Percentiles rank a stretch among this genome's conserved stretches.
phyloP scores from a whole-genome alignment of 2,797 vertebrate species.

The Tiaroga cobitis region DNA sequence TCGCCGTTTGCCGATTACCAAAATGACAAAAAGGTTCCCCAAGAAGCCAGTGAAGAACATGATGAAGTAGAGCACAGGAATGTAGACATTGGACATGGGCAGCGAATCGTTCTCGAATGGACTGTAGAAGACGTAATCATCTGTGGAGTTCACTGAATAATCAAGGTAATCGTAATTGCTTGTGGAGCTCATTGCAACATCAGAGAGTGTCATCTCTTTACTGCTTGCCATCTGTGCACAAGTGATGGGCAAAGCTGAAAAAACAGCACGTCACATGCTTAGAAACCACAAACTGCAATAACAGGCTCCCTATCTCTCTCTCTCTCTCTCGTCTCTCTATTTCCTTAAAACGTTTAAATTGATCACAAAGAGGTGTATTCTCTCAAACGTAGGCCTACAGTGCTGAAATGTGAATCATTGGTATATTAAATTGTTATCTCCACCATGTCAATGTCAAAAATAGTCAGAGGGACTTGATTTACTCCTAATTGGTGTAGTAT shows the following conservation, averaged over 20 bases:
- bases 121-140: not conserved
- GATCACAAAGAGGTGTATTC: not conserved
- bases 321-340: constrained; percentile 5
- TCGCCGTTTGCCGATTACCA: constrained; percentile 70
- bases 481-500: not conserved
- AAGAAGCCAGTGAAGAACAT: constrained; percentile 81
- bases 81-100: constrained; percentile 44
- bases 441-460: not conserved
- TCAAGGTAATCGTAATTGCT: not conserved
- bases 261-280: constrained; percentile 39
- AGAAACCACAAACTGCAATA: constrained; percentile 55
- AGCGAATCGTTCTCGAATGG: not conserved
- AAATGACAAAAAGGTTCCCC: constrained; percentile 85
- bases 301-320: not conserved
- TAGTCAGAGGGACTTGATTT: not conserved
- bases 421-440: not conserved
- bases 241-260: constrained; percentile 49
- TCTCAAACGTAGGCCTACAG: not conserved
- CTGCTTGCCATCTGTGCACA: constrained; percentile 48
- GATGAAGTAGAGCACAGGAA: constrained; percentile 80
- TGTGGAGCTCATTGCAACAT: constrained; percentile 9
- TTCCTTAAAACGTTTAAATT: constrained; percentile 24
- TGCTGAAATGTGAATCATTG: not conserved
- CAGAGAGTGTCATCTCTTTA: constrained; percentile 33
- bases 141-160: not conserved